These are phyloP conservation scores for Epinephelus cyanopodus DNA, from an alignment of 2,113 vertebrate species.

Conservation along the genomic window DNA sequence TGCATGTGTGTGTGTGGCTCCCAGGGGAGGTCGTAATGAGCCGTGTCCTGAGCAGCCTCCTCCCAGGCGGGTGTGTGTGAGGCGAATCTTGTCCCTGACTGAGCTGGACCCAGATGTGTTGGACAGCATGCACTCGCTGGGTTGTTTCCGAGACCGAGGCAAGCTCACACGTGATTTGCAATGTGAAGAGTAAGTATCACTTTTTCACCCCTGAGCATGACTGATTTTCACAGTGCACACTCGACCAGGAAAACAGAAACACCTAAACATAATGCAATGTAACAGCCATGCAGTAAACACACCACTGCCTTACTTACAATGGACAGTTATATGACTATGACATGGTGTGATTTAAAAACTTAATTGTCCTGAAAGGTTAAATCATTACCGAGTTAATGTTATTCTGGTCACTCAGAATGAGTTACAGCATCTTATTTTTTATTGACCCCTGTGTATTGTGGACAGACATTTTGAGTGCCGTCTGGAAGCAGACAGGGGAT, in stretches of 20 bases:
- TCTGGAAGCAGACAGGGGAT: neutral
- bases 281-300: no score
- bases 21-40: slow-evolving; percentile 90
- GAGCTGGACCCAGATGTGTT: slow-evolving; percentile 93
- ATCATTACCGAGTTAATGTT: neutral
- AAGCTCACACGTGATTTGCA: slow-evolving; percentile 91
- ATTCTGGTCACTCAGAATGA: slow-evolving; percentile 1
- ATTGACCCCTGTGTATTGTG: slow-evolving; percentile 2
- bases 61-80: slow-evolving; percentile 89
- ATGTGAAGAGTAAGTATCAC: slow-evolving; percentile 88
- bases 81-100: slow-evolving; percentile 87
- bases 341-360: neutral
- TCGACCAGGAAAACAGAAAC: neutral
- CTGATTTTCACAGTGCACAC: neutral
- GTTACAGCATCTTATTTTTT: neutral
- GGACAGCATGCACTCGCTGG: slow-evolving; percentile 94
- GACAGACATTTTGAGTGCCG: slow-evolving; percentile 27
- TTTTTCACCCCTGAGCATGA: neutral
- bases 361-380: neutral
- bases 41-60: slow-evolving; percentile 90
- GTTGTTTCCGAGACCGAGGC: slow-evolving; percentile 92
- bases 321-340: neutral
- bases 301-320: neutral
- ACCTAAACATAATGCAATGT: neutral
- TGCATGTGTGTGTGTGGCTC: slow-evolving; percentile 18